Percentiles rank a stretch among this genome's conserved stretches.
Conservation (phyloP, 2,888 invertebrate species). For the Stenichneumon culpator region DNA sequence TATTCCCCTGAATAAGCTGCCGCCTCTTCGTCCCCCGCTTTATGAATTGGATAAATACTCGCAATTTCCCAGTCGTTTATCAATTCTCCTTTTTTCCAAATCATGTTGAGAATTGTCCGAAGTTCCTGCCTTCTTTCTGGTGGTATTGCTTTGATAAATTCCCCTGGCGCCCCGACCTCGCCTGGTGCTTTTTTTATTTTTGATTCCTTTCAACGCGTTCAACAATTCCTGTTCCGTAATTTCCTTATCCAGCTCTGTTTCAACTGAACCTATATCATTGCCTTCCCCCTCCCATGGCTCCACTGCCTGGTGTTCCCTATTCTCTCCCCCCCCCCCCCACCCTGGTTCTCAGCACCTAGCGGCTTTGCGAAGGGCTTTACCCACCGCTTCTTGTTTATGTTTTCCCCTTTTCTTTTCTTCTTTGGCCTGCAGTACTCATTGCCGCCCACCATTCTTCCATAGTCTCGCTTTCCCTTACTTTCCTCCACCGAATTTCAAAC, state of each 20-base stretch:
- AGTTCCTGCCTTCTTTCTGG: neutral
- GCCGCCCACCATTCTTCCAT: constrained; percentile 17
- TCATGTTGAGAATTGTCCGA: neutral
- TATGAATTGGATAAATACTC: neutral
- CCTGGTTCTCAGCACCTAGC: neutral
- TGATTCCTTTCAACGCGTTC: neutral
- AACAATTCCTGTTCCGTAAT: neutral
- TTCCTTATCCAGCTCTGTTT: neutral
- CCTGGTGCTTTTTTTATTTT: neutral
- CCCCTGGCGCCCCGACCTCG: neutral
- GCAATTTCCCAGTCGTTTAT: neutral
- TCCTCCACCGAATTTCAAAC: neutral
- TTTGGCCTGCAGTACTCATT: neutral
- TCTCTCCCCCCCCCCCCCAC: neutral
- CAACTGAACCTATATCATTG: neutral
- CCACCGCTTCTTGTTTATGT: neutral
- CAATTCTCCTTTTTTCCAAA: neutral
- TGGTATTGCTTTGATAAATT: neutral
- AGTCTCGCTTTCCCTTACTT: neutral
- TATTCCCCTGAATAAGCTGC: neutral
- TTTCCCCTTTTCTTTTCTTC: neutral
- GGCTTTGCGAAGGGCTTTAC: neutral
- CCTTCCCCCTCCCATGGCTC: neutral
- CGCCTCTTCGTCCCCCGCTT: neutral
- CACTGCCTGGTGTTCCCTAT: too few species aligned